Percentiles rank a stretch among this genome's conserved stretches.
These are phyloP conservation scores for Hephaestus fuliginosus DNA, from an alignment of 2,797 vertebrate species.

Conservation along the genomic window DNA sequence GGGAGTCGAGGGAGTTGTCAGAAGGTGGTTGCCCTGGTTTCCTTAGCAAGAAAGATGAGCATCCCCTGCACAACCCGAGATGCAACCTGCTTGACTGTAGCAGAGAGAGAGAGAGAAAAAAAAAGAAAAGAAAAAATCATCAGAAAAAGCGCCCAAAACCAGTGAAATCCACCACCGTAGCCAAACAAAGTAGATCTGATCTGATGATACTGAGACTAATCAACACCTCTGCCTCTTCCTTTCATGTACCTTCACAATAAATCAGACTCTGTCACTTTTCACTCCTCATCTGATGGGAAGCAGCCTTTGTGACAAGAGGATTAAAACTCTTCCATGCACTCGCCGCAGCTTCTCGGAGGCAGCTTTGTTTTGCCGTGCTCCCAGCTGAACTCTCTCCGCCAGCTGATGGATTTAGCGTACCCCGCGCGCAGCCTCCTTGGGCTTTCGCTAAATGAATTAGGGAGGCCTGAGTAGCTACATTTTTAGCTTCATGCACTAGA, in stretches of 20 bases:
- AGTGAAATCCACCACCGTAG: slow-evolving; percentile 27
- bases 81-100: slow-evolving; percentile 53
- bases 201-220: slow-evolving; percentile 29
- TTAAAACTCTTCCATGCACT: slow-evolving; percentile 48
- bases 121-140: slow-evolving; percentile 31
- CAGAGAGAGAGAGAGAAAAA: slow-evolving; percentile 25
- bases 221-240: slow-evolving; percentile 18
- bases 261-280: slow-evolving; percentile 29
- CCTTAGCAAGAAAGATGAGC: slow-evolving; percentile 73
- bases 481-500: slow-evolving; percentile 76
- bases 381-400: slow-evolving; percentile 54
- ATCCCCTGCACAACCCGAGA: slow-evolving; percentile 59
- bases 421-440: slow-evolving; percentile 69
- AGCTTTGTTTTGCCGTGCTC: slow-evolving; percentile 54
- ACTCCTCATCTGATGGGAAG: slow-evolving; percentile 40
- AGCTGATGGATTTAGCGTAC: slow-evolving; percentile 79
- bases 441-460: slow-evolving; percentile 79
- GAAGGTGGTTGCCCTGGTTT: slow-evolving; percentile 81
- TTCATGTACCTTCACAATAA: slow-evolving; percentile 24
- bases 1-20: slow-evolving; percentile 78
- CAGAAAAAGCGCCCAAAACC: slow-evolving; percentile 20
- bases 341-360: slow-evolving; percentile 40
- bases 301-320: slow-evolving; percentile 51
- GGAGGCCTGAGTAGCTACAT: slow-evolving; percentile 74
- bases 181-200: slow-evolving; percentile 27